Evolutionary conservation across 2,113 vertebrate species (phyloP), one percentile per base, ranked within the genome.

Genomic region (Verasper variegatus): DNA sequence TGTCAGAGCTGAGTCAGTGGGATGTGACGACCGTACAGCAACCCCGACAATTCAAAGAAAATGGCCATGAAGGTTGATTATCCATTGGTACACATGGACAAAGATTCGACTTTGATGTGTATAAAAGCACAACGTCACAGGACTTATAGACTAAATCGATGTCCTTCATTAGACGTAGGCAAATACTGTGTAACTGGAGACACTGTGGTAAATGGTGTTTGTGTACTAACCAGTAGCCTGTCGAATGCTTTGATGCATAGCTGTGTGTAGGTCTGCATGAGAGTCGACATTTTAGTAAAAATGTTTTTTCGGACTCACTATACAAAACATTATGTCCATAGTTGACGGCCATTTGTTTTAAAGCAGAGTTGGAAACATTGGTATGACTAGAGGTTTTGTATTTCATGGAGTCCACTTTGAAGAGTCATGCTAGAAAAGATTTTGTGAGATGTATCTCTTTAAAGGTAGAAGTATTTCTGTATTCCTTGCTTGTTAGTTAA

Each of bases 401-500:
- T 90, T 92, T 90, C 79, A 86, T 80, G 76, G 65, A 71, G 83
- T 87, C 68, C 61, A 83, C 73, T 89, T 87, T 90, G 31, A 31
- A 31, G 31, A 31, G 31, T 31, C 6, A 31, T 31, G 31, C 31
- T 31, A 31, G 31, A 7, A 84, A 72, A 74, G 27, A 89, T 87
- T 92, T 88, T 92, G 82, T 90, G 83, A 88, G 75, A 81, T 89
- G 76, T 89, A 87, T 89, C 83, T 84, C 85, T 75, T 92, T 86
- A 61, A 87, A 81, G 67, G 78, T 91, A 83, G 72, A 90, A 89
- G 70, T 91, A 82, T 88, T 89, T 91, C 66, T 90, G 87, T 92
- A 88, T 87, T 90, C 70, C 71, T 88, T 91, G 85, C 89, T 93
- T 92, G 81, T 92, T 89, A 81, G 88, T 91, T 73, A 84, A 88